Evolutionary conservation across 2,888 invertebrate genomes (phyloP).

Genomic region (Automeris io): DNA sequence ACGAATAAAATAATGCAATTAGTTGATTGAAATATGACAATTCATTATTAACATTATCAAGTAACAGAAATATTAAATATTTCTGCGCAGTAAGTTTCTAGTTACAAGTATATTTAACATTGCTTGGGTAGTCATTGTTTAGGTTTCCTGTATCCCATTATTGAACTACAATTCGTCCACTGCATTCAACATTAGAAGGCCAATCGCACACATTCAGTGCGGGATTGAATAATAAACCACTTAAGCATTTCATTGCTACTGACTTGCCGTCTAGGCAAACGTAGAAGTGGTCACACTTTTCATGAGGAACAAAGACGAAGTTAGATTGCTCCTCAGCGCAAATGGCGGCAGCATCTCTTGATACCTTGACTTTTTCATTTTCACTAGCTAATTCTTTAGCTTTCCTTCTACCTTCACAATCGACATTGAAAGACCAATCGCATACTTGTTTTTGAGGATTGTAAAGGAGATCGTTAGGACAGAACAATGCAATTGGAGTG

Average conservation of each 20-base stretch:
- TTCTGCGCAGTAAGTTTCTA: too few relatives aligned
- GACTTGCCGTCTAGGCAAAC: slow-evolving; percentile 9
- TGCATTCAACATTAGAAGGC: slow-evolving; percentile 13
- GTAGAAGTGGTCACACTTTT: slow-evolving; percentile 15
- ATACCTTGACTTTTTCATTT: background rate
- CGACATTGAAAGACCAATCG: slow-evolving; percentile 14
- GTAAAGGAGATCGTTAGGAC: slow-evolving; percentile 11
- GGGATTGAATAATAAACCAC: slow-evolving; percentile 8
- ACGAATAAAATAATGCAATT: too few relatives aligned
- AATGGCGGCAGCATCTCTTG: background rate
- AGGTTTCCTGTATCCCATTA: too few relatives aligned
- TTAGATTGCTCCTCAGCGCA: background rate
- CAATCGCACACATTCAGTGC: slow-evolving; percentile 14
- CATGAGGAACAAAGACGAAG: background rate
- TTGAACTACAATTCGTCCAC: slow-evolving; percentile 5
- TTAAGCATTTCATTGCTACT: slow-evolving; percentile 8
- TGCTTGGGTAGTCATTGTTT: too few relatives aligned
- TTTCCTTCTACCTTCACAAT: slow-evolving; percentile 12
- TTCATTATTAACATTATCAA: too few relatives aligned
- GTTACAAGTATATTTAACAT: too few relatives aligned
- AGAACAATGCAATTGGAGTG: slow-evolving; percentile 1
- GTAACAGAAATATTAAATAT: too few relatives aligned
- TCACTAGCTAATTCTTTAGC: too few relatives aligned
- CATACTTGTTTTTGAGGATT: slow-evolving; percentile 10
- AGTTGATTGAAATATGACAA: too few relatives aligned